phyloP scores from a whole-genome alignment of 2,888 invertebrate species.

The Operophtera brumata region DNA sequence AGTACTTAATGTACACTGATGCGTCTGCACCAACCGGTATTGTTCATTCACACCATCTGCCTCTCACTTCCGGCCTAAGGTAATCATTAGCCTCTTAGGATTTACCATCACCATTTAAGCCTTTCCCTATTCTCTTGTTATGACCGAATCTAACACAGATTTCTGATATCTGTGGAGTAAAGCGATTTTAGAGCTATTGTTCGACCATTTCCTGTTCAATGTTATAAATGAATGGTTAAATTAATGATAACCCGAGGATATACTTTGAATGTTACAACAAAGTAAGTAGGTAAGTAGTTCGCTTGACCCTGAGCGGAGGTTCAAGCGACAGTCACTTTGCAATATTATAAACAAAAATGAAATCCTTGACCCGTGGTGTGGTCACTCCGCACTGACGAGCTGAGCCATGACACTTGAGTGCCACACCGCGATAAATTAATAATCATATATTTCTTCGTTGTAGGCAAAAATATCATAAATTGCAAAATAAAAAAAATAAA shows the following conservation, averaged over 20 bases:
- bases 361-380: slow-evolving; percentile 48
- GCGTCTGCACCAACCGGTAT: slow-evolving; percentile 28
- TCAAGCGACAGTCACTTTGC: slow-evolving; percentile 49
- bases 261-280: slow-evolving; percentile 41
- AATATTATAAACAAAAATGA: slow-evolving; percentile 45
- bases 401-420: slow-evolving; percentile 47
- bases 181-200: not conserved
- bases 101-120: slow-evolving; percentile 35
- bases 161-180: too few relatives aligned
- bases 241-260: slow-evolving; percentile 41
- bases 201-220: slow-evolving; percentile 42
- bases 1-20: slow-evolving; percentile 21
- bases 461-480: too few relatives aligned
- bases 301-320: slow-evolving; percentile 42
- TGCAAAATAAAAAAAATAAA: too few relatives aligned
- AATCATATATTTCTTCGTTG: slow-evolving; percentile 38
- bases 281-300: slow-evolving; percentile 13
- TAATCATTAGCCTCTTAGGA: slow-evolving; percentile 37
- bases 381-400: slow-evolving; percentile 27
- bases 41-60: slow-evolving; percentile 59
- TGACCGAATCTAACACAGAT: not conserved
- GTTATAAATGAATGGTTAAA: slow-evolving; percentile 58
- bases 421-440: slow-evolving; percentile 40
- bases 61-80: slow-evolving; percentile 66
- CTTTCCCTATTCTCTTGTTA: not conserved